phyloP scores from a whole-genome alignment of 2,888 invertebrate species.

The Lepidocyrtoides sp. region DNA sequence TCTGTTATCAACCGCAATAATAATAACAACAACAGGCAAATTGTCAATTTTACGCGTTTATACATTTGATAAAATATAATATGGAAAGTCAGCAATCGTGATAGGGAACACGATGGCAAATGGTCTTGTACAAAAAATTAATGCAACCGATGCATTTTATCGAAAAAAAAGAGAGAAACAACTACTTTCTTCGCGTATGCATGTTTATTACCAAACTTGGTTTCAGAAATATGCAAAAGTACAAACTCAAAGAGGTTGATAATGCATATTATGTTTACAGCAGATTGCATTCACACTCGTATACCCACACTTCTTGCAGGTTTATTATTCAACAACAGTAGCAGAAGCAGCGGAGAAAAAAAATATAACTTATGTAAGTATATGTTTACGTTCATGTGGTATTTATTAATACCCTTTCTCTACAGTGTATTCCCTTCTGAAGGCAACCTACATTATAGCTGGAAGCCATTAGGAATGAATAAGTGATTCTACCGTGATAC shows the following conservation, averaged over 20 bases:
- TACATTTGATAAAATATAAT: neutral
- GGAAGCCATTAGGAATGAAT: slow-evolving; percentile 67
- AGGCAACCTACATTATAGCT: slow-evolving; percentile 42
- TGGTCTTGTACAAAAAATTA: no score
- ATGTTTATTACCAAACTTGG: neutral
- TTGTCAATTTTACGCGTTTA: neutral
- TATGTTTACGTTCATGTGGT: slow-evolving; percentile 21
- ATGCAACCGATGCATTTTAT: neutral
- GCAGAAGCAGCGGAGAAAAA: neutral
- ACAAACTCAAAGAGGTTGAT: no score
- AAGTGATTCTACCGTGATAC: slow-evolving; percentile 60
- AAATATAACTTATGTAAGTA: neutral
- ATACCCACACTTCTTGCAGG: no score
- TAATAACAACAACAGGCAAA: neutral
- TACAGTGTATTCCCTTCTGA: neutral
- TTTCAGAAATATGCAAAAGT: neutral
- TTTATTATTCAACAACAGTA: no score
- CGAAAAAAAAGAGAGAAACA: neutral
- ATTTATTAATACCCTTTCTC: slow-evolving; percentile 23
- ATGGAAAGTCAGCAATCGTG: neutral
- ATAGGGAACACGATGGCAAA: no score
- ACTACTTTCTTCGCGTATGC: neutral
- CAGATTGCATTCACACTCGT: no score
- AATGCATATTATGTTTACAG: no score
- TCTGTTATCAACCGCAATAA: neutral